phyloP scores from a whole-genome alignment of 2,113 vertebrate species.

The Camelus bactrianus region DNA sequence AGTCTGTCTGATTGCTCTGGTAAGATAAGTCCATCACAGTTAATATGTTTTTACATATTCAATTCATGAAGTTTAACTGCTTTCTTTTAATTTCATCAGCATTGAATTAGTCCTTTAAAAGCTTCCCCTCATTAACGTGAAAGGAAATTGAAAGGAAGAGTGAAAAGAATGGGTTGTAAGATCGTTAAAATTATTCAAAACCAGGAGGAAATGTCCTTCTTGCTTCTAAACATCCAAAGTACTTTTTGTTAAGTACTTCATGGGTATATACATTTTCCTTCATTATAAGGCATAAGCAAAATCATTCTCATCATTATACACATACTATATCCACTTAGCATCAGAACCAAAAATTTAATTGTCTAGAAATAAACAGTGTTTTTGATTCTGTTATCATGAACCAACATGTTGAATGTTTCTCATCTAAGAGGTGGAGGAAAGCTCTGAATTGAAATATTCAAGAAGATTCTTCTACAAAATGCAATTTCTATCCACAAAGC shows the following conservation, averaged over 20 bases:
- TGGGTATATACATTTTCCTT: neutral
- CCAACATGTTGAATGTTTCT: neutral
- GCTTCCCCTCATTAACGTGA: slow-evolving; percentile 74
- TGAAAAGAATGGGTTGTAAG: slow-evolving; percentile 62
- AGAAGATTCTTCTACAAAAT: neutral
- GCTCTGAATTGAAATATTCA: neutral
- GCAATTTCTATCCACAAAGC: neutral
- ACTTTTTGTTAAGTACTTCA: slow-evolving; percentile 53
- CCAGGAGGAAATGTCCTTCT: slow-evolving; percentile 61
- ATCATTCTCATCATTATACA: neutral
- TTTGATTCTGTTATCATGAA: neutral
- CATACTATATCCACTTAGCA: neutral
- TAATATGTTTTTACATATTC: slow-evolving; percentile 77
- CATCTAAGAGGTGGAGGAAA: neutral
- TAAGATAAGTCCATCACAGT: slow-evolving; percentile 55
- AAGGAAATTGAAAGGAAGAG: slow-evolving; percentile 79
- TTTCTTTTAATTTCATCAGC: slow-evolving; percentile 75
- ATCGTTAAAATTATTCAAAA: slow-evolving; percentile 76
- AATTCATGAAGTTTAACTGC: slow-evolving; percentile 70
- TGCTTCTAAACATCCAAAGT: slow-evolving; percentile 58
- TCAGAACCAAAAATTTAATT: neutral
- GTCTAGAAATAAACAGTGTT: slow-evolving; percentile 59
- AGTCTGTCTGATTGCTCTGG: neutral
- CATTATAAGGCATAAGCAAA: neutral
- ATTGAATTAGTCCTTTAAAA: slow-evolving; percentile 79